Conservation (phyloP, 2,888 invertebrate species). For the Vanessa cardui region DNA sequence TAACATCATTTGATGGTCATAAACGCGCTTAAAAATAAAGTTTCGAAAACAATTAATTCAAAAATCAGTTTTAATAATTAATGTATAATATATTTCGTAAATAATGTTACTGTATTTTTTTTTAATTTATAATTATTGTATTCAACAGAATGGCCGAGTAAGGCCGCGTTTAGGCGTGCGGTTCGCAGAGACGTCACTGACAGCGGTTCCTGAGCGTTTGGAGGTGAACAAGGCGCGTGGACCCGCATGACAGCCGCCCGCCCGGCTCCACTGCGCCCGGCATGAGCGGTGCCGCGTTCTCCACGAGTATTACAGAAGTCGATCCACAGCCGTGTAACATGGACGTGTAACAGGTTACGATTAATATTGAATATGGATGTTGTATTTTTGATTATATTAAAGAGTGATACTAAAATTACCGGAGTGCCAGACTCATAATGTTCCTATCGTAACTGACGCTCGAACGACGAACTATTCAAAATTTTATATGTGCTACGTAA, state of each 20-base stretch:
- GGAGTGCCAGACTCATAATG: no score
- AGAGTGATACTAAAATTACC: no score
- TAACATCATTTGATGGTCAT: no score
- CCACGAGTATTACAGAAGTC: slow-evolving; percentile 52
- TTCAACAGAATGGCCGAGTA: slow-evolving; percentile 48
- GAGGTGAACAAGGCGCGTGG: slow-evolving; percentile 53
- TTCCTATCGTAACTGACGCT: no score
- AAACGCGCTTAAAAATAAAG: no score
- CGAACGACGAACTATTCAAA: no score
- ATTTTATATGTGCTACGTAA: no score
- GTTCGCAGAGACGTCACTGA: slow-evolving; percentile 69
- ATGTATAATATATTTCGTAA: no score
- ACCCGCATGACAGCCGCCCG: slow-evolving; percentile 71
- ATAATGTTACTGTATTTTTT: no score
- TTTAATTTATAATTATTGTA: no score
- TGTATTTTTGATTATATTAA: background rate
- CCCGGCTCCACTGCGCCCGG: slow-evolving; percentile 65
- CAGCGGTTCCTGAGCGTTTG: slow-evolving; percentile 50
- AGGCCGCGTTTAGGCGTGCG: slow-evolving; percentile 62
- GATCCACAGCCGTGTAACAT: slow-evolving; percentile 25
- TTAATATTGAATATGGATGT: background rate
- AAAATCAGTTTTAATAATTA: no score
- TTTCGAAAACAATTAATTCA: no score
- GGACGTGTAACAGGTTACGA: background rate
- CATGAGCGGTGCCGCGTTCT: slow-evolving; percentile 70